Evolutionary conservation across 2,888 invertebrate species (phyloP).

Genomic region (Chaetogeoica ovagalla): DNA sequence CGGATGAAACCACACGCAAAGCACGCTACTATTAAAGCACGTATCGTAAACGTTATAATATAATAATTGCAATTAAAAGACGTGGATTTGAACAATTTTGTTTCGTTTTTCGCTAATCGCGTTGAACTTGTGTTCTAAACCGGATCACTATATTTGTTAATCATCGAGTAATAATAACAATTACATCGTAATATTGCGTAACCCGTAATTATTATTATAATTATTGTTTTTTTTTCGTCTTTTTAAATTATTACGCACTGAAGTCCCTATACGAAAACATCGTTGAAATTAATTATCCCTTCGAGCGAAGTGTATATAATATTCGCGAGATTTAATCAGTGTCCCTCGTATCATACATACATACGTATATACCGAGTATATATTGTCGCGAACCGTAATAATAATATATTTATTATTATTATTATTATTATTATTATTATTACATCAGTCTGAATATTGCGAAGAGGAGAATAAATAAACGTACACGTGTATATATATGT

Average conservation of each 20-base stretch:
- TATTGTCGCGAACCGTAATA: not conserved
- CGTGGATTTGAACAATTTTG: no score
- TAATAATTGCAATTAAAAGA: no score
- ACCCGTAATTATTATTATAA: no score
- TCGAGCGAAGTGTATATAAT: not conserved
- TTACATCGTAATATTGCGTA: no score
- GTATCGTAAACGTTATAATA: no score
- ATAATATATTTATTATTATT: constrained; percentile 14
- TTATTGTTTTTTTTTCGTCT: not conserved
- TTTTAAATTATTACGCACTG: no score
- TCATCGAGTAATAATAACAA: no score
- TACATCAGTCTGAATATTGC: constrained; percentile 22
- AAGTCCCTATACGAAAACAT: constrained; percentile 16
- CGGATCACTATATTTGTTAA: no score
- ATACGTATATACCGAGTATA: not conserved
- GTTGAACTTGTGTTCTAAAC: no score
- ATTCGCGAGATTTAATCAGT: constrained; percentile 26
- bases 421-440: not conserved
- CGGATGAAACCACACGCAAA: no score
- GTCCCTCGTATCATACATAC: not conserved
- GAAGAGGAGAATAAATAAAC: constrained; percentile 40
- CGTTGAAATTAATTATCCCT: constrained; percentile 37
- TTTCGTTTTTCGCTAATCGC: no score
- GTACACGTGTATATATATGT: not conserved
- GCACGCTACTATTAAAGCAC: no score